Conservation (phyloP, 2,888 invertebrate genomes). For the Agriopis marginaria region DNA sequence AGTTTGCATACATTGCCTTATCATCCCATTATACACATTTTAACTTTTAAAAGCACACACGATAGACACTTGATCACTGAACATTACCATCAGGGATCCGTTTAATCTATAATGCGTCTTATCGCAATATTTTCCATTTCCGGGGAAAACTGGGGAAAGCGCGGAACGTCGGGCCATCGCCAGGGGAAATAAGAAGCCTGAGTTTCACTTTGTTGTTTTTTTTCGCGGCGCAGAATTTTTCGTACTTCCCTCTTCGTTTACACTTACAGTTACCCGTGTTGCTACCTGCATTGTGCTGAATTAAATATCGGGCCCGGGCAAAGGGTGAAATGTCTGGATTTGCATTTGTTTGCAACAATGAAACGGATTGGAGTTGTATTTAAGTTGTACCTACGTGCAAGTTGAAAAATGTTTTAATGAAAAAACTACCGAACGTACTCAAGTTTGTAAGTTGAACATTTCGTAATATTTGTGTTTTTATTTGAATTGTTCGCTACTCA, state of each 20-base stretch:
- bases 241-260: slow-evolving; percentile 82
- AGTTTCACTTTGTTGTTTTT: slow-evolving; percentile 84
- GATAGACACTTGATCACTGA: slow-evolving; percentile 74
- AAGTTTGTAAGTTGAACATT: neutral
- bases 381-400: slow-evolving; percentile 53
- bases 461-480: neutral
- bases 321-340: slow-evolving; percentile 84
- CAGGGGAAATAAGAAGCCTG: slow-evolving; percentile 86
- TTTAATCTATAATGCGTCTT: slow-evolving; percentile 86
- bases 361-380: slow-evolving; percentile 67
- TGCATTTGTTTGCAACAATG: slow-evolving; percentile 81
- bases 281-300: slow-evolving; percentile 78
- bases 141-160: slow-evolving; percentile 73
- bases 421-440: neutral
- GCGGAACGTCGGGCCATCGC: slow-evolving; percentile 71
- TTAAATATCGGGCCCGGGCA: slow-evolving; percentile 78
- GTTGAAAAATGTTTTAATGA: slow-evolving; percentile 34
- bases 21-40: slow-evolving; percentile 61
- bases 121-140: slow-evolving; percentile 87
- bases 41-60: slow-evolving; percentile 70
- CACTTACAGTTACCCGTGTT: slow-evolving; percentile 84
- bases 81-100: slow-evolving; percentile 76
- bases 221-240: slow-evolving; percentile 72
- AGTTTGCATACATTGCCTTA: slow-evolving; percentile 67
- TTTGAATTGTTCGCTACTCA: neutral